These are phyloP conservation scores for Phallusia fumigata DNA, from an alignment of 23 tunicate genomes.

Conservation along the genomic window DNA sequence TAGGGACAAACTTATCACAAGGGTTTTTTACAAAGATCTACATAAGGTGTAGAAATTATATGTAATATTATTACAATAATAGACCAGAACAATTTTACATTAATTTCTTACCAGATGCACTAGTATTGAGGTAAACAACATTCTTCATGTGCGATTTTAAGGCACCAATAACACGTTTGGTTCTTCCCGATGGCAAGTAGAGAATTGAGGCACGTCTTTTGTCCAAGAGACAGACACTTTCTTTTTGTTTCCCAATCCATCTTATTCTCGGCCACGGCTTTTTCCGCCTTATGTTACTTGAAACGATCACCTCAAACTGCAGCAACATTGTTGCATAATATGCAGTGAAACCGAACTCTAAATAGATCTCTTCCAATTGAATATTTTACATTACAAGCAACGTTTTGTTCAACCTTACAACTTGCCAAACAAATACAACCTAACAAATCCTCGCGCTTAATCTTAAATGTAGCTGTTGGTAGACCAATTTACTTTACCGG, in stretches of 20 bases:
- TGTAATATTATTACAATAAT: no score
- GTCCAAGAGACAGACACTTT: constrained; percentile 76
- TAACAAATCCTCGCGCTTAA: not conserved
- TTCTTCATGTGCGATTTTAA: constrained; percentile 56
- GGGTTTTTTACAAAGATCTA: no score
- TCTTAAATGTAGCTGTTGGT: not conserved
- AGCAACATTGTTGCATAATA: constrained; percentile 7
- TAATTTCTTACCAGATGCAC: constrained; percentile 46
- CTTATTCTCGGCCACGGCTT: constrained; percentile 73
- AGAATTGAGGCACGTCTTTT: constrained; percentile 47
- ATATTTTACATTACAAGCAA: not conserved
- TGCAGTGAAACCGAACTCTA: no score
- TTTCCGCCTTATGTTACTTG: constrained; percentile 64
- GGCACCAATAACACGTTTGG: constrained; percentile 48
- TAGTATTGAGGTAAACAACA: constrained; percentile 45
- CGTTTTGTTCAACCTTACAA: no score
- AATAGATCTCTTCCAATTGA: not conserved
- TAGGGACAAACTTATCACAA: no score
- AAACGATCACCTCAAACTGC: constrained; percentile 40
- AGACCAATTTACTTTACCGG: not conserved
- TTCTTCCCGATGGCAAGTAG: constrained; percentile 81
- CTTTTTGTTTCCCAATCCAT: constrained; percentile 80
- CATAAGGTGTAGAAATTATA: no score
- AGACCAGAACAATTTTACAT: no score
- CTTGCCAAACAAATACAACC: not conserved